Conservation (phyloP, 1,140 invertebrate species). For the Physella acuta region DNA sequence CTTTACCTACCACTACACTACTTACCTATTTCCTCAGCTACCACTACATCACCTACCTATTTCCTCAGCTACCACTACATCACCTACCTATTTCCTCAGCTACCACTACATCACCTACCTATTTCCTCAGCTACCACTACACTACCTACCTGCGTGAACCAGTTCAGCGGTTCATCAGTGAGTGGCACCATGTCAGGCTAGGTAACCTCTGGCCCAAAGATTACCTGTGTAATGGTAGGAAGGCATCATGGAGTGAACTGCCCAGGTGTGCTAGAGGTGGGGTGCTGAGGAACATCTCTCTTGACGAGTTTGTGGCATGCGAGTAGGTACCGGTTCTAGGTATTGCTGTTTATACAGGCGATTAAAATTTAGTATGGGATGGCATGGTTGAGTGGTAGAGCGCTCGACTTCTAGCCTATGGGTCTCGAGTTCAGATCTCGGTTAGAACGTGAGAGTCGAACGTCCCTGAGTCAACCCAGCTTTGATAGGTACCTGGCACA, state of each 20-base stretch:
- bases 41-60: too few relatives aligned
- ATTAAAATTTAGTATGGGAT: too few relatives aligned
- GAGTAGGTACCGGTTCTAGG: too few relatives aligned
- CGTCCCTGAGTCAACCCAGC: too few relatives aligned
- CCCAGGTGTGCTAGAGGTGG: constrained; percentile 62
- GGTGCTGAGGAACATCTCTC: constrained; percentile 60
- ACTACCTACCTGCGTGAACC: constrained; percentile 93
- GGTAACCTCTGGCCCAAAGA: constrained; percentile 89
- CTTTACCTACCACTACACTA: too few relatives aligned
- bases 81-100: too few relatives aligned
- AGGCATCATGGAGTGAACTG: constrained; percentile 70
- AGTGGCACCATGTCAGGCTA: constrained; percentile 92
- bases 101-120: too few relatives aligned
- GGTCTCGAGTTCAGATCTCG: background rate
- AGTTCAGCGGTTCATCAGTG: constrained; percentile 84
- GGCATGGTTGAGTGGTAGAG: background rate
- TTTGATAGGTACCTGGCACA: too few relatives aligned
- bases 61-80: too few relatives aligned
- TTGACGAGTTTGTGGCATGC: constrained; percentile 12
- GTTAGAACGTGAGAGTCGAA: background rate
- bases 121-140: constrained; percentile 93
- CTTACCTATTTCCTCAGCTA: too few relatives aligned
- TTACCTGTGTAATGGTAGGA: constrained; percentile 67
- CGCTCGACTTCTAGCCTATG: background rate
- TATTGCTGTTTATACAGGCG: too few relatives aligned